A percentile compares a stretch with the other conserved stretches of the same genome.
These are phyloP conservation scores for Gobius niger DNA, from an alignment of 2,113 vertebrate species.

Conservation along the genomic window DNA sequence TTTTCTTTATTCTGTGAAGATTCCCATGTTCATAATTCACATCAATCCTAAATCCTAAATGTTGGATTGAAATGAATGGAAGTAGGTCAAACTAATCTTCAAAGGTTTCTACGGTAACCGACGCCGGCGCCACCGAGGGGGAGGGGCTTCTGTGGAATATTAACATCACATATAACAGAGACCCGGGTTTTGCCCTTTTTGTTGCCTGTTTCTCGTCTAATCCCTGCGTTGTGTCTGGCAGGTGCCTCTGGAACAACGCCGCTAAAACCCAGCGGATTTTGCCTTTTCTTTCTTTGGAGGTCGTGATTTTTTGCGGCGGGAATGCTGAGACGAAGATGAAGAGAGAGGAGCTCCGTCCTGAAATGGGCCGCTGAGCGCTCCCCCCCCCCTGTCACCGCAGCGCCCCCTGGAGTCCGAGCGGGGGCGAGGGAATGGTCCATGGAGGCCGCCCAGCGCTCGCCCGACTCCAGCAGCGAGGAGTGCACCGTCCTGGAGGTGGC, in stretches of 20 bases:
- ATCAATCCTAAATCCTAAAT: too few relatives aligned
- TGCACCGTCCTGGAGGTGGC: conserved; percentile 75
- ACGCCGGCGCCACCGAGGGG: not conserved
- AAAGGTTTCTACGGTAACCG: conserved; percentile 8
- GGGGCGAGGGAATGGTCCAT: conserved; percentile 53
- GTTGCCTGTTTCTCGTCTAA: not conserved
- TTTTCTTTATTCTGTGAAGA: not conserved
- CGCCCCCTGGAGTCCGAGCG: conserved; percentile 31
- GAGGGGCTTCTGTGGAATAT: not conserved
- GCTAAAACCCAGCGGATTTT: too few relatives aligned
- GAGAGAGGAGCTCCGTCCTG: not conserved
- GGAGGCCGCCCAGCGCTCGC: conserved; percentile 71
- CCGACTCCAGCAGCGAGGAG: conserved; percentile 75
- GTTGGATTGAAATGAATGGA: not conserved
- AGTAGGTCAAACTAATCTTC: conserved; percentile 10
- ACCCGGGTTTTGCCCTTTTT: not conserved
- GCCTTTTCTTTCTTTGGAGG: too few relatives aligned
- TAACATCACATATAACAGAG: not conserved
- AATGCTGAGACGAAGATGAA: not conserved
- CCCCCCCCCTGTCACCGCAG: conserved; percentile 32
- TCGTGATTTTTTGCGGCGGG: too few relatives aligned
- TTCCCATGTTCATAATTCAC: too few relatives aligned
- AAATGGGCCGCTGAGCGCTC: not conserved
- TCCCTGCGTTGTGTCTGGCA: not conserved
- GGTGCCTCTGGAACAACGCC: not conserved